Base-by-base conservation (phyloP, 2,797 vertebrate genomes). In the Moxostoma hubbsi region DNA sequence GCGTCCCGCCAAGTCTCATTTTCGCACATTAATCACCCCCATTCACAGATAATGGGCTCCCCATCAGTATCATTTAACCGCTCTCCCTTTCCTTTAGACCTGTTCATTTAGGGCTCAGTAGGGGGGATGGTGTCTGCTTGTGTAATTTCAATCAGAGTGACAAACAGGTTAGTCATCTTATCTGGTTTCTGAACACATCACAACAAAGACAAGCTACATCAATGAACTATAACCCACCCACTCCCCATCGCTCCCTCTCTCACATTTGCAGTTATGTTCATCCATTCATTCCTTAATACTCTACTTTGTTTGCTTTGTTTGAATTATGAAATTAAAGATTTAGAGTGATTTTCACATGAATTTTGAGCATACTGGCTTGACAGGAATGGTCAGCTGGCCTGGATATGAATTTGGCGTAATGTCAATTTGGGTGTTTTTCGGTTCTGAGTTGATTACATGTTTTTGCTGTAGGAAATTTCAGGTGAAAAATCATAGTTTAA, bases 11-110 rank as follows among this genome's bases (percentile, higher is more conserved):
- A 87, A 94, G 93, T 90, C 90, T 87, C 88, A 94, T 94, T 93
- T 93, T 91, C 88, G 88, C 91, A 87, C 89, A 93, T 87, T 88
- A 90, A 87, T 90, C 88, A 89, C 88, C 90, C 90, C 89, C 86
- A 90, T 93, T 94, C 89, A 89, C 77, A 53, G 91, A 91, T 95
- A 96, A 97, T 95, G 93, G 93, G 81, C 90, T 92, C 90, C 90
- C 93, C 90, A 87, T 91, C 88, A 76, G 90, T 89, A 88, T 87
- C 89, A 86, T 92, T 93, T 90, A 91, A 90, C 91, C 90, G 92
- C 93, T 88, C 86, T 89, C 89, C 89, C 86, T 89, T 87, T 93
- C 93, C 87, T 83, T 90, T 93, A 93, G 92, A 89, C 92, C 81
- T 89, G 89, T 88, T 93, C 89, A 87, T 94, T 95, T 92, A 92